A percentile compares a stretch with the other conserved stretches of the same genome.
Evolutionary conservation across 2,113 vertebrate species (phyloP).

Genomic region (Tichodroma muraria): DNA sequence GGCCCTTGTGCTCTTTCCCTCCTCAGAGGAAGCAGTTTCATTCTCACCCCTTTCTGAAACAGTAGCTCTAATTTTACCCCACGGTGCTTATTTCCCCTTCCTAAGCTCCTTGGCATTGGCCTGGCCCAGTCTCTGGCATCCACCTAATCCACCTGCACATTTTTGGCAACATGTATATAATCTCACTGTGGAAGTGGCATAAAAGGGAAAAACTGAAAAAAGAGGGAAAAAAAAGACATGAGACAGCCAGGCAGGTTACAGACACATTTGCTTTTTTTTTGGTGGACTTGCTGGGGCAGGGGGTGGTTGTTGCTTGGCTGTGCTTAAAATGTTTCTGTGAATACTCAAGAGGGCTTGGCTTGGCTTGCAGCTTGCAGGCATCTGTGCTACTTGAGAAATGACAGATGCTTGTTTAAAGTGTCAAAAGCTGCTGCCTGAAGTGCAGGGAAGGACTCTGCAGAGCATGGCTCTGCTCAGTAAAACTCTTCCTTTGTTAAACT

Average conservation of each 20-base stretch:
- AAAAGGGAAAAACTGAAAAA: neutral
- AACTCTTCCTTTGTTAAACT: neutral
- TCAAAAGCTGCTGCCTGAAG: neutral
- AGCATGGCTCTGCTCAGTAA: neutral
- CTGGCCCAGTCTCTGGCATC: neutral
- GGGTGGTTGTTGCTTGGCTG: neutral
- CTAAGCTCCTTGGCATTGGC: neutral
- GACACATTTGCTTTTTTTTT: neutral
- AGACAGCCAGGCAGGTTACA: neutral
- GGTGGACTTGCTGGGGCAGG: neutral
- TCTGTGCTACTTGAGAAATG: conserved; percentile 4
- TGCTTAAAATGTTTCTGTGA: conserved; percentile 3
- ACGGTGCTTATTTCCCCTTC: neutral
- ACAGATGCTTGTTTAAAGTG: conserved; percentile 1
- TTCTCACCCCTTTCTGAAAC: neutral
- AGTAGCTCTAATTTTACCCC: neutral
- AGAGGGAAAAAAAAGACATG: neutral
- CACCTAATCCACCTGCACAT: neutral
- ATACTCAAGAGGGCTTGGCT: neutral
- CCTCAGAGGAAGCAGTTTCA: neutral
- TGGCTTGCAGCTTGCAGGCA: neutral
- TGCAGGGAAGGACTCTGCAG: neutral
- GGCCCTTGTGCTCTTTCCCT: neutral
- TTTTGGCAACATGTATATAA: neutral
- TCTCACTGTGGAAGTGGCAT: neutral